Percentiles rank a stretch among this genome's conserved stretches.
Conservation (phyloP, 37 sponge, comb jelly and placozoan species). For the Cliona cf. orientalis region DNA sequence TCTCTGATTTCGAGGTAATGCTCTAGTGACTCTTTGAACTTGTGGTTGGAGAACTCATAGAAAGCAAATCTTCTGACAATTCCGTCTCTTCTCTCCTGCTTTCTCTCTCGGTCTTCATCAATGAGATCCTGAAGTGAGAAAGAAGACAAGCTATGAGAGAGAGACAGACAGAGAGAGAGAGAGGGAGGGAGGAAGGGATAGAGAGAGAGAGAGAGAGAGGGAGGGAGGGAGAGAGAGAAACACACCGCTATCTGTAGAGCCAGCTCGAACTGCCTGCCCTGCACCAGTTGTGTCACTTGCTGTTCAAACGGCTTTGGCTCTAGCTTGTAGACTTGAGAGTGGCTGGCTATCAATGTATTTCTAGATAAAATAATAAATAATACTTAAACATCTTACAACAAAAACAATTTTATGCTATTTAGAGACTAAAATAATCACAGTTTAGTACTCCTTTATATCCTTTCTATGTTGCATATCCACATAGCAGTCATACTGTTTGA, state of each 20-base stretch:
- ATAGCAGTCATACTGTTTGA: background rate
- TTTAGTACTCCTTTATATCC: too few relatives aligned
- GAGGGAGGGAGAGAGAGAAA: background rate
- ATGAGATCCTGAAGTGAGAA: conserved; percentile 50
- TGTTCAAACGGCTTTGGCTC: conserved; percentile 27
- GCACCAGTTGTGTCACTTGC: conserved; percentile 37
- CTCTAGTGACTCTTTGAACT: conserved; percentile 70
- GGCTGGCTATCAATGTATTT: conserved; percentile 26
- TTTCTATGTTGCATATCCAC: too few relatives aligned
- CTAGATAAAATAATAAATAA: background rate
- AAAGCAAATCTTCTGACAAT: conserved; percentile 70
- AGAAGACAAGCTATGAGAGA: too few relatives aligned
- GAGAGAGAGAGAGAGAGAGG: too few relatives aligned
- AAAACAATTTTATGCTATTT: too few relatives aligned
- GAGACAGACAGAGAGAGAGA: too few relatives aligned
- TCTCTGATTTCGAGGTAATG: conserved; percentile 60
- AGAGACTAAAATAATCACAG: too few relatives aligned
- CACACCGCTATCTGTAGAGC: conserved; percentile 66
- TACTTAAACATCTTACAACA: background rate
- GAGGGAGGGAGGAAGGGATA: too few relatives aligned
- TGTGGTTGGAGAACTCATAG: conserved; percentile 72
- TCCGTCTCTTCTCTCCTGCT: conserved; percentile 22
- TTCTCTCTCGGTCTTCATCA: conserved; percentile 37
- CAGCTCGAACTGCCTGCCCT: conserved; percentile 59
- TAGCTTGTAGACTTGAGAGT: conserved; percentile 34